Evolutionary conservation across 2,113 vertebrate genomes (phyloP).

Genomic region (Cheilinus undulatus): DNA sequence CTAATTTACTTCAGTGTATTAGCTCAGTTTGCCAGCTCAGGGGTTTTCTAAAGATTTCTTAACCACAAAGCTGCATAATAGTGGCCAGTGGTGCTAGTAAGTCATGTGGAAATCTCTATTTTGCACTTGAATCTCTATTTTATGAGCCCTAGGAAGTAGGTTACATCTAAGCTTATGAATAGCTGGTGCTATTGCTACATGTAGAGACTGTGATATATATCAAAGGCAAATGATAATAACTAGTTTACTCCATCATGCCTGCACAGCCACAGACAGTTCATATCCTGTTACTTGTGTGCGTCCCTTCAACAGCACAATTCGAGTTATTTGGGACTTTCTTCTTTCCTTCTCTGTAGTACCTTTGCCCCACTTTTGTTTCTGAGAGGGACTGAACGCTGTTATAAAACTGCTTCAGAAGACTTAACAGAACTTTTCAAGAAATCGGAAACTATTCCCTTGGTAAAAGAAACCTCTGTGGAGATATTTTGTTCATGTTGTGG

Average conservation of each 20-base stretch:
- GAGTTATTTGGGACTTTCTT: slow-evolving; percentile 27
- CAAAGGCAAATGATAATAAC: slow-evolving; percentile 7
- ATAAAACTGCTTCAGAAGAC: slow-evolving; percentile 22
- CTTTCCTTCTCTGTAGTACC: slow-evolving; percentile 31
- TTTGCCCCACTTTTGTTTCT: slow-evolving; percentile 49
- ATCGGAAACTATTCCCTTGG: slow-evolving; percentile 22
- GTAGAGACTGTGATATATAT: slow-evolving; percentile 11
- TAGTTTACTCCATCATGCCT: background rate
- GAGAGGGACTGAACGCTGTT: slow-evolving; percentile 16
- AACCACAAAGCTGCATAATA: too few relatives aligned
- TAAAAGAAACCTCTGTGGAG: slow-evolving; percentile 42
- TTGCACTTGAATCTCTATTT: too few relatives aligned
- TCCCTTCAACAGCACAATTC: slow-evolving; percentile 16
- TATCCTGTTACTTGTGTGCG: slow-evolving; percentile 3
- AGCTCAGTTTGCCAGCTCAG: too few relatives aligned
- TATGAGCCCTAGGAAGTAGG: too few relatives aligned
- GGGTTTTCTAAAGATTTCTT: too few relatives aligned
- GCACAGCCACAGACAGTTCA: slow-evolving; percentile 6
- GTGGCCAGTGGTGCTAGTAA: too few relatives aligned
- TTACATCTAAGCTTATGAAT: background rate
- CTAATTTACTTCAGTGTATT: too few relatives aligned
- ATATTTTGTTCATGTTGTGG: slow-evolving; percentile 50
- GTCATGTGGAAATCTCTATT: background rate
- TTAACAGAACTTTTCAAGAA: slow-evolving; percentile 44
- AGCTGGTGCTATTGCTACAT: slow-evolving; percentile 11